Conservation (phyloP, 2,888 invertebrate genomes). For the Punctoribates punctum region DNA sequence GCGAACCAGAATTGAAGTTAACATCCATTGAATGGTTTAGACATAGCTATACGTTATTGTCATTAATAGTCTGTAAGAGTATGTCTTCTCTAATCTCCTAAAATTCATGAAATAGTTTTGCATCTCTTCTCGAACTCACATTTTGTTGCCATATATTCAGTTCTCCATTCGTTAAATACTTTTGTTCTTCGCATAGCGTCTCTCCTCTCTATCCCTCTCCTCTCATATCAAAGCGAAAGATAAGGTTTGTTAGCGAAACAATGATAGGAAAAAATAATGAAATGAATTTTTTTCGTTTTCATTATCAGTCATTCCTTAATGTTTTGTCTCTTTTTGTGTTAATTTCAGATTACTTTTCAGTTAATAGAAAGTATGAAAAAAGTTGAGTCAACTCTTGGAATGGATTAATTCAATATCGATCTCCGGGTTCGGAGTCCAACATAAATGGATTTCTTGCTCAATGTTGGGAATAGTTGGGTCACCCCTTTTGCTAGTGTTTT, state of each 20-base stretch:
- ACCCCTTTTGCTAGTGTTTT: neutral
- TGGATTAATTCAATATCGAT: conserved; percentile 33
- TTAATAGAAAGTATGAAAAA: neutral
- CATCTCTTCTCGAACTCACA: conserved; percentile 19
- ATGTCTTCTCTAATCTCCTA: conserved; percentile 4
- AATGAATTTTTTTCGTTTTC: conserved; percentile 4
- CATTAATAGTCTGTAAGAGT: neutral
- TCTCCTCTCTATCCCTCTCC: neutral
- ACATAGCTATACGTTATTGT: conserved; percentile 10
- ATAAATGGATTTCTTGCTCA: neutral
- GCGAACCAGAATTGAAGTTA: neutral
- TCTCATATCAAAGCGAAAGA: neutral
- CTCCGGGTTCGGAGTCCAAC: neutral
- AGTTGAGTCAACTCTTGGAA: neutral
- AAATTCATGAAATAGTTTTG: conserved; percentile 37
- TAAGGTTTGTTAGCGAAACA: neutral
- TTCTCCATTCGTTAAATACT: conserved; percentile 11
- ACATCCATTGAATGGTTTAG: neutral
- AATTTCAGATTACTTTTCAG: conserved; percentile 17
- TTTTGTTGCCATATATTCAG: neutral
- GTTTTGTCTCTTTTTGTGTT: conserved; percentile 13
- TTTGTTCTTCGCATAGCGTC: neutral
- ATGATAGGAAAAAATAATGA: neutral
- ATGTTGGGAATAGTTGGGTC: neutral
- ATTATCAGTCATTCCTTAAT: neutral